Percentiles rank a stretch among this genome's conserved stretches.
phyloP scores from a whole-genome alignment of 2,888 invertebrate species.

The Drosophila subquinaria region DNA sequence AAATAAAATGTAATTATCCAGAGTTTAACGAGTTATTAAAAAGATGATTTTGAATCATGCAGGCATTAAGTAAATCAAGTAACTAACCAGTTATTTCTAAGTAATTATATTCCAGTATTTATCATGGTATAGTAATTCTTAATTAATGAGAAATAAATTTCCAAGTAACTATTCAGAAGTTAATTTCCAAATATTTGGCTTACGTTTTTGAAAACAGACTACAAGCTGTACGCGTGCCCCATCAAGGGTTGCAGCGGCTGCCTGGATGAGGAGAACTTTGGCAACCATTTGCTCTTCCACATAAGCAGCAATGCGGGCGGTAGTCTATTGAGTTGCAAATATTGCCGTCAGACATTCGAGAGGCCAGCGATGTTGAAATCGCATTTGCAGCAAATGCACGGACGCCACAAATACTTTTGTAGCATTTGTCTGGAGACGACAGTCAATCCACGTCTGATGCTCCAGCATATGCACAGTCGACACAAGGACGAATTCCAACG shows the following conservation, averaged over 20 bases:
- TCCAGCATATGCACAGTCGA: slow-evolving; percentile 86
- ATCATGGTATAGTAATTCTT: too few relatives aligned
- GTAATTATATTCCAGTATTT: too few relatives aligned
- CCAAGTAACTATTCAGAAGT: background rate
- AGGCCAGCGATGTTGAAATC: slow-evolving; percentile 85
- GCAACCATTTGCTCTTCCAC: slow-evolving; percentile 74
- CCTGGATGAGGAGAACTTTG: slow-evolving; percentile 66
- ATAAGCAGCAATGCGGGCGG: slow-evolving; percentile 45
- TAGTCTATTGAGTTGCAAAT: slow-evolving; percentile 55
- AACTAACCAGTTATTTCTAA: too few relatives aligned
- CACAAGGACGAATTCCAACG: slow-evolving; percentile 85
- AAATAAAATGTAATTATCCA: too few relatives aligned
- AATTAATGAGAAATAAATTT: too few relatives aligned
- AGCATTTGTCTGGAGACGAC: slow-evolving; percentile 87
- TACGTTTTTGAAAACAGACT: slow-evolving; percentile 47
- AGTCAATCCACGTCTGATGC: slow-evolving; percentile 71
- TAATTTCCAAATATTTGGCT: background rate
- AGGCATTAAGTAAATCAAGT: too few relatives aligned
- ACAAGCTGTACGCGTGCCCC: slow-evolving; percentile 73
- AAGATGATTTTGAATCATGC: too few relatives aligned
- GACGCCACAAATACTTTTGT: slow-evolving; percentile 87
- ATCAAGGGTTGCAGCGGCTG: slow-evolving; percentile 59
- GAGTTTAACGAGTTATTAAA: too few relatives aligned
- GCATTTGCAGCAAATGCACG: slow-evolving; percentile 88
- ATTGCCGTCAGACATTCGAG: slow-evolving; percentile 65